Evolutionary conservation across 1,140 invertebrate genomes (phyloP).

Genomic region (Acyrthosiphon pisum): DNA sequence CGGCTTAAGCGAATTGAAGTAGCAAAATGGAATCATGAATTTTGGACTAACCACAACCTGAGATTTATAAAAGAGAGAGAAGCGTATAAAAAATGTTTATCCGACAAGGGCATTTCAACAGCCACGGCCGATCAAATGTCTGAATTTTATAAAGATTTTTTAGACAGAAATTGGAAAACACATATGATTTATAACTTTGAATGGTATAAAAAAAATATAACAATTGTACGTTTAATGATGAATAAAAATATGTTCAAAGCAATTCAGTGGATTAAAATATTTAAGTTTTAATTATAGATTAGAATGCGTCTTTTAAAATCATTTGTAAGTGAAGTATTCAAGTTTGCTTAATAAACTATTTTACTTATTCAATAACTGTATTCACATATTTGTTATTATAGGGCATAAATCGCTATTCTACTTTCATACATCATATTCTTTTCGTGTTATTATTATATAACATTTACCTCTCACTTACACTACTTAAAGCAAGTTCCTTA

Average conservation of each 20-base stretch:
- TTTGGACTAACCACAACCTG: slow-evolving; percentile 80
- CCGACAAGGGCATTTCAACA: slow-evolving; percentile 62
- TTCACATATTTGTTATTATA: slow-evolving; percentile 15
- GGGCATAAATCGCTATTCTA: slow-evolving; percentile 2
- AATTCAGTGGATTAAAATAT: slow-evolving; percentile 40
- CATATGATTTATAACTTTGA: slow-evolving; percentile 76
- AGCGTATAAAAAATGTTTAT: slow-evolving; percentile 68
- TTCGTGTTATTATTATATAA: slow-evolving; percentile 46
- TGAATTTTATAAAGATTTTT: slow-evolving; percentile 81
- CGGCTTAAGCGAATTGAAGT: slow-evolving; percentile 71
- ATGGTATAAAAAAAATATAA: slow-evolving; percentile 72
- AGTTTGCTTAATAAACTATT: slow-evolving; percentile 34
- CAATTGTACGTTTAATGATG: slow-evolving; percentile 50
- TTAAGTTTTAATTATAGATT: slow-evolving; percentile 22
- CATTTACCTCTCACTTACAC: slow-evolving; percentile 33
- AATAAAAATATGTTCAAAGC: slow-evolving; percentile 50
- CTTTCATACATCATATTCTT: slow-evolving; percentile 20
- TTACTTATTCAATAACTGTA: background rate
- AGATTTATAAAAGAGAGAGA: slow-evolving; percentile 74
- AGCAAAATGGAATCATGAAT: slow-evolving; percentile 81
- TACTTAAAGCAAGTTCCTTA: slow-evolving; percentile 29
- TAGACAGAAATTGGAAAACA: slow-evolving; percentile 77
- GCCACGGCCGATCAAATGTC: slow-evolving; percentile 83
- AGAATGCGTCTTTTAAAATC: slow-evolving; percentile 34
- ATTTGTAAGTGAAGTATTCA: slow-evolving; percentile 44